Percentiles rank a stretch among this genome's conserved stretches.
Conservation (phyloP, 2,797 vertebrate species). For the Gallirallus australis region DNA sequence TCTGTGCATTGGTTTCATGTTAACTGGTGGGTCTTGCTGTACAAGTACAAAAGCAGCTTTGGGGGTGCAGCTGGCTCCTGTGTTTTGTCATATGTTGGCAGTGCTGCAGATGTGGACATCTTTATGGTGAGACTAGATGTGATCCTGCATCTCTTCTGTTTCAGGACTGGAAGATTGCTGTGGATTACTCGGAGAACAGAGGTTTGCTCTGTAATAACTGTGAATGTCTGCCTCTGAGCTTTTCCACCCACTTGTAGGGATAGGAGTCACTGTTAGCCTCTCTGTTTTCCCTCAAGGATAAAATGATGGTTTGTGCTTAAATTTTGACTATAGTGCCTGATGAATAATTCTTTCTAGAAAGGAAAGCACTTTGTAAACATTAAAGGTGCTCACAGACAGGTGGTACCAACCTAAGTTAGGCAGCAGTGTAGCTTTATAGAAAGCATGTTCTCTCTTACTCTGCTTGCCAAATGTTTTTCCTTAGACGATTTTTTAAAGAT, state of each 20-base stretch:
- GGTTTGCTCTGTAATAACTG: neutral
- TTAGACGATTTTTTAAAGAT: too few species aligned
- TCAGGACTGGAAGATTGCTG: neutral
- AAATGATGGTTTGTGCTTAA: neutral
- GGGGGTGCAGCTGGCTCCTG: neutral
- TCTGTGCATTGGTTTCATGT: neutral
- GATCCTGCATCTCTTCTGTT: neutral
- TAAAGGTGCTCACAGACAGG: neutral
- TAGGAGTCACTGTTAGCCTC: neutral
- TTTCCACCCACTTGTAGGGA: neutral
- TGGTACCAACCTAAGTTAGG: neutral
- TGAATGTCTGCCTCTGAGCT: neutral
- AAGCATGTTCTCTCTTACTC: neutral
- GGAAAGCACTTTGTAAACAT: neutral
- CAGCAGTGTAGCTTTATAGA: neutral
- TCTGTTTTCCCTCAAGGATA: neutral
- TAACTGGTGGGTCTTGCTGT: neutral
- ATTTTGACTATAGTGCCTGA: neutral
- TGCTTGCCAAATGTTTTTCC: neutral
- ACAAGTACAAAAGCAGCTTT: neutral
- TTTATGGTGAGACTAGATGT: neutral
- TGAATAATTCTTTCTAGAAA: neutral
- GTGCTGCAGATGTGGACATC: fast-evolving
- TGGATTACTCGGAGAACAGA: neutral
- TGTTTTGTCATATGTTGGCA: neutral